Base-by-base conservation (phyloP, 2,797 vertebrate genomes). In the Karalla daura region DNA sequence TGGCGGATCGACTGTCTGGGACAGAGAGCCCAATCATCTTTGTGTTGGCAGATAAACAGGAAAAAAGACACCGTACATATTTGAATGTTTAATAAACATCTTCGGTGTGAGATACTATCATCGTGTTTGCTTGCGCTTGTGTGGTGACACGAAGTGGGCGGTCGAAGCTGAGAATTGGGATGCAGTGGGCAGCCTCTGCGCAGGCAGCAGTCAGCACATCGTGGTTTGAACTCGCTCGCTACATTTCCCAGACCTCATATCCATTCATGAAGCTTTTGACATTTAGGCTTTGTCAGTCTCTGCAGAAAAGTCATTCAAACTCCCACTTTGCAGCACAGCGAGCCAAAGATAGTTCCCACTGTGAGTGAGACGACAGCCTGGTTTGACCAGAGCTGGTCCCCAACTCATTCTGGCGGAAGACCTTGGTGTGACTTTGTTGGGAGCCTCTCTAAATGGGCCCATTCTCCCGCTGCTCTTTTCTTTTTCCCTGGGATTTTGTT, bases 171-270 rank as follows among this genome's bases (percentile, higher is more conserved):
- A 41, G 40, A 15, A 51, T 18, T 18, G 43, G 14, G n/a, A 62
- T 65, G 55, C 65, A 32, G 43, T 1, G 6, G 39, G 37, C 52
- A 24, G 23, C 18, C 25, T 17, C 40, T 44, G 18, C 18, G 14
- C 39, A 4, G 51, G 43, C 66, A 73, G 23, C 44, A 61, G 49
- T 73, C 54, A 69, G 76, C 70, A 70, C 5, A 68, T 73, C 41
- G 53, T 47, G 37, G 23, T 13, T 30, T 53, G 35, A 67, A 55
- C 50, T 52, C 30, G 30, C 18, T 33, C 7, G 2, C 51, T 25
- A 21, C 45, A 25, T n/a, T 40, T 18, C 14, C 36, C 36, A 54
- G 12, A 41, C 33, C 50, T 51, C 56, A 70, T 35, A 43, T 49
- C 20, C 35, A 53, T 66, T 49, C 35, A 66, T 32, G 51, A 21